Evolutionary conservation across 2,113 vertebrate genomes (phyloP).

Genomic region (Tyrannus savana): DNA sequence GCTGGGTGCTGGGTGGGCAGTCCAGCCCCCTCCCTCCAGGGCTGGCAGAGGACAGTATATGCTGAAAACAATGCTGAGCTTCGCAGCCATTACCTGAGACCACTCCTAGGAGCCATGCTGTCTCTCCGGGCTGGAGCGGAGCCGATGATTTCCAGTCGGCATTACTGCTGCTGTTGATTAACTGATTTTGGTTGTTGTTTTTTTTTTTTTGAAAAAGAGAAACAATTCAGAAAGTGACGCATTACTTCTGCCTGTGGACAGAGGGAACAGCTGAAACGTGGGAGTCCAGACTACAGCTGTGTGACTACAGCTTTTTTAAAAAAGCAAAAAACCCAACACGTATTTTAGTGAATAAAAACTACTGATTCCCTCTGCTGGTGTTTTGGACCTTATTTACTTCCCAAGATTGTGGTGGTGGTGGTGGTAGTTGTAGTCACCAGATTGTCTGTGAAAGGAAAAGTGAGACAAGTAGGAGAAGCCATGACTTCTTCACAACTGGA

Average conservation of each 20-base stretch:
- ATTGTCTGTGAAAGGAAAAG: background rate
- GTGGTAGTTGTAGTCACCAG: background rate
- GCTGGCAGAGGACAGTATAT: background rate
- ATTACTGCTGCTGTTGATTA: slow-evolving; percentile 31
- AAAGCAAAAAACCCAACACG: background rate
- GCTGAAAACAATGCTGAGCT: background rate
- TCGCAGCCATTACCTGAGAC: background rate
- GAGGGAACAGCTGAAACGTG: slow-evolving; percentile 72
- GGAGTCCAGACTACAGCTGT: slow-evolving; percentile 73
- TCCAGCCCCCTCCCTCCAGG: background rate
- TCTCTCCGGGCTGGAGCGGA: background rate
- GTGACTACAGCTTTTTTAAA: slow-evolving; percentile 48
- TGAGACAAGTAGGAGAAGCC: background rate
- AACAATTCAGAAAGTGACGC: slow-evolving; percentile 64
- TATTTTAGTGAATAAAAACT: slow-evolving; percentile 56
- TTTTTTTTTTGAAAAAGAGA: background rate
- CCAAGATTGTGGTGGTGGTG: background rate
- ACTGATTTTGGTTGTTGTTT: background rate
- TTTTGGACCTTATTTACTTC: slow-evolving; percentile 30
- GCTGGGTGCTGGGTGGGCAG: background rate
- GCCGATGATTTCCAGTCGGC: background rate
- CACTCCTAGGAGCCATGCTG: background rate
- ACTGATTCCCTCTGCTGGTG: slow-evolving; percentile 62
- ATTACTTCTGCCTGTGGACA: slow-evolving; percentile 68
- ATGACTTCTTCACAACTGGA: background rate